phyloP scores from a whole-genome alignment of 2,113 vertebrate species.

The Calypte anna region DNA sequence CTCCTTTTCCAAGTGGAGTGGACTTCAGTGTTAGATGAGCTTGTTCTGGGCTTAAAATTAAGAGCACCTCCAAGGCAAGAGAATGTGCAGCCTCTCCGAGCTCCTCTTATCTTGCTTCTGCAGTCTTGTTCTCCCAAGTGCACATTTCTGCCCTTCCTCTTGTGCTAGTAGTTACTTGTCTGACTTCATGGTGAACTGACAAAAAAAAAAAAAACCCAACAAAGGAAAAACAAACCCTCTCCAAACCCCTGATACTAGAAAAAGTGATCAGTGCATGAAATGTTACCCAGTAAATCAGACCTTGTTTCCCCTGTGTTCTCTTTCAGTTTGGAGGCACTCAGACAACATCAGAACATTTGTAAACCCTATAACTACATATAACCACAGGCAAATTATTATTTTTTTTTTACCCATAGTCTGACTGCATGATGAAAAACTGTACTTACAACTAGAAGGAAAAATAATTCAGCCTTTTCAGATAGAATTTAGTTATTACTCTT shows the following conservation, averaged over 20 bases:
- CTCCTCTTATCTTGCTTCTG: neutral
- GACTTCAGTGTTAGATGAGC: neutral
- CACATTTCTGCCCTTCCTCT: neutral
- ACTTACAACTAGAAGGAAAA: neutral
- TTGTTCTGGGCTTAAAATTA: neutral
- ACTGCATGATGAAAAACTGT: neutral
- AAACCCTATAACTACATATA: neutral
- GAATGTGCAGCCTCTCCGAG: neutral
- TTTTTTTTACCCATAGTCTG: neutral
- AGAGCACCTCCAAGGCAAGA: neutral
- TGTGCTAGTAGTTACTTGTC: neutral
- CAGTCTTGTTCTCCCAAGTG: neutral
- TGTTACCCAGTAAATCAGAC: neutral
- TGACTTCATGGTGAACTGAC: neutral
- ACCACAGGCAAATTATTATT: neutral
- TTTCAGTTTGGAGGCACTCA: neutral
- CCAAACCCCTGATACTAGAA: neutral
- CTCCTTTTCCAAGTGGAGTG: neutral
- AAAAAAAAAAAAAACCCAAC: neutral
- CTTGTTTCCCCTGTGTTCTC: neutral
- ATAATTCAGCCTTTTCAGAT: neutral
- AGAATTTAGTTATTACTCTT: neutral
- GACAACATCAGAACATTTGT: slow-evolving; percentile 3
- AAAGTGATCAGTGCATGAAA: neutral
- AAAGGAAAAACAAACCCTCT: neutral